These are phyloP conservation scores for Tachypleus tridentatus DNA, from an alignment of 1,140 invertebrate genomes.

Conservation along the genomic window DNA sequence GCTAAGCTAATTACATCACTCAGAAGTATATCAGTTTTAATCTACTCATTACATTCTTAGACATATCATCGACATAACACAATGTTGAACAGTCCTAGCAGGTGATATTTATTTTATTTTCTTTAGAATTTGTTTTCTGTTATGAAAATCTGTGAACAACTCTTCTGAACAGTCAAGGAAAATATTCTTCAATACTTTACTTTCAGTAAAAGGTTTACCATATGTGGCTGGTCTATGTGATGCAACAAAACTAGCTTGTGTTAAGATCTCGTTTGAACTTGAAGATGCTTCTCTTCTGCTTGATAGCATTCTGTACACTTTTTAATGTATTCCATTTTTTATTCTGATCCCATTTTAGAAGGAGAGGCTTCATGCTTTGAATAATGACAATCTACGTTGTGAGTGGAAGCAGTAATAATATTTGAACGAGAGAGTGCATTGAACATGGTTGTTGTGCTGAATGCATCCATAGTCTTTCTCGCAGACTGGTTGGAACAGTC, in stretches of 20 bases:
- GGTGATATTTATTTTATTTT: slow-evolving; percentile 2
- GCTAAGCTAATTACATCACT: background rate
- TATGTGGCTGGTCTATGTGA: background rate
- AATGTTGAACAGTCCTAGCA: slow-evolving; percentile 1
- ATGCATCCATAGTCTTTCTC: background rate
- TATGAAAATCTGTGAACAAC: background rate
- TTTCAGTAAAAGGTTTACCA: background rate
- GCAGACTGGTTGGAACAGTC: no score
- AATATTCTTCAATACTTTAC: background rate
- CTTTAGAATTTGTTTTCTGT: background rate
- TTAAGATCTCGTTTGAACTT: background rate
- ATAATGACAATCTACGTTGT: background rate
- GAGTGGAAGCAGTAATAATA: background rate
- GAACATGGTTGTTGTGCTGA: background rate
- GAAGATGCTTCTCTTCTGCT: background rate
- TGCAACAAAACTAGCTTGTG: slow-evolving; percentile 2
- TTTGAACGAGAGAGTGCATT: background rate
- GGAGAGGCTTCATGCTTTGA: background rate
- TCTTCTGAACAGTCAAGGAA: background rate
- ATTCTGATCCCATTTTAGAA: slow-evolving; percentile 1
- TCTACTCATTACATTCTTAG: background rate
- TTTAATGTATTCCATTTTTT: no score
- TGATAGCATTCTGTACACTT: background rate
- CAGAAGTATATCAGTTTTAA: no score
- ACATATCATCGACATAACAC: background rate